These are phyloP conservation scores for Caenorhabditis sp. DNA, from an alignment of 2,888 invertebrate genomes.

Conservation along the genomic window DNA sequence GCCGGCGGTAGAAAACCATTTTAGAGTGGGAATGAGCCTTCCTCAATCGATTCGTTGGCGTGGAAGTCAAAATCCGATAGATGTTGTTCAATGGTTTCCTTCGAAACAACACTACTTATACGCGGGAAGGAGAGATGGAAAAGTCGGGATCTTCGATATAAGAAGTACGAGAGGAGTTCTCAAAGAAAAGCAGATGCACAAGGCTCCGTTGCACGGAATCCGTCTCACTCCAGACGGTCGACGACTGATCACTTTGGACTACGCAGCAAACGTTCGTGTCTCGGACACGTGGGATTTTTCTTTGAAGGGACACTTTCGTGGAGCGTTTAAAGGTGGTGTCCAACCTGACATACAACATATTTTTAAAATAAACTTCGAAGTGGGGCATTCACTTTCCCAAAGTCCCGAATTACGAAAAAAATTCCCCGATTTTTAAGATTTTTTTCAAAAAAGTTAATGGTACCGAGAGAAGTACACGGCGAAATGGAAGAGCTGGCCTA, in stretches of 20 bases:
- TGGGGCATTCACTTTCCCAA: too few species aligned
- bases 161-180: slow-evolving; percentile 8
- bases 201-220: neutral
- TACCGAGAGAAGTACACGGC: too few species aligned
- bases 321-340: neutral
- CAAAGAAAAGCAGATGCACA: slow-evolving; percentile 8
- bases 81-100: slow-evolving; percentile 33
- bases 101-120: slow-evolving; percentile 34
- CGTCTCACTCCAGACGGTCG: slow-evolving; percentile 20
- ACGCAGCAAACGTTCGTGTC: slow-evolving; percentile 8
- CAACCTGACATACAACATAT: too few species aligned
- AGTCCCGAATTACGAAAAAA: too few species aligned
- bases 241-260: slow-evolving; percentile 9
- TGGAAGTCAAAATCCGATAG: slow-evolving; percentile 8
- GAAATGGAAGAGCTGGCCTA: too few species aligned
- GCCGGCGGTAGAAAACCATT: neutral
- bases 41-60: slow-evolving; percentile 21
- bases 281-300: slow-evolving; percentile 32
- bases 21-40: slow-evolving; percentile 23
- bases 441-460: too few species aligned
- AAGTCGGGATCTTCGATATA: slow-evolving; percentile 29
- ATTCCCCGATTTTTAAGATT: too few species aligned
- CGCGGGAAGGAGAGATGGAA: slow-evolving; percentile 19
- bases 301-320: neutral
- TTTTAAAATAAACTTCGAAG: too few species aligned